These are phyloP conservation scores for Prinia subflava DNA, from an alignment of 2,113 vertebrate species.

Conservation along the genomic window DNA sequence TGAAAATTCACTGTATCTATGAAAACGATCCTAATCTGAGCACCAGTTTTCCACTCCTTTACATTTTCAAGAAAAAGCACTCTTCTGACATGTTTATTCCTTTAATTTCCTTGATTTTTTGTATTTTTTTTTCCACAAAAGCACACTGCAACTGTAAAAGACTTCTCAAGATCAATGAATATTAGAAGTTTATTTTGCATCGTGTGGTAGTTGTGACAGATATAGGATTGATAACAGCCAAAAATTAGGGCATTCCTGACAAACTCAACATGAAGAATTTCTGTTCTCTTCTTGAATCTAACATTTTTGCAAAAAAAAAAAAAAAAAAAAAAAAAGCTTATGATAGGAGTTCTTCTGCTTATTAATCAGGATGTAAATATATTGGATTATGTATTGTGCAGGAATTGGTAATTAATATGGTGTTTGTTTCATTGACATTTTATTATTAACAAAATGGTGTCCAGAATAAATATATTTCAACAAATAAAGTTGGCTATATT, in stretches of 20 bases:
- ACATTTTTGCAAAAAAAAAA: background rate
- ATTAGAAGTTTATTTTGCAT: background rate
- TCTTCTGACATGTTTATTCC: background rate
- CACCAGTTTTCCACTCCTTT: background rate
- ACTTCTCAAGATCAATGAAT: background rate
- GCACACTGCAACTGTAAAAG: background rate
- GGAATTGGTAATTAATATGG: background rate
- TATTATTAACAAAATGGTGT: background rate
- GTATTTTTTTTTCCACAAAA: background rate
- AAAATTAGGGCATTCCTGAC: background rate
- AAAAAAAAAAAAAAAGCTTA: background rate
- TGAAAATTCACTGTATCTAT: background rate
- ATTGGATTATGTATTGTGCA: background rate
- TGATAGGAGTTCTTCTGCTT: background rate
- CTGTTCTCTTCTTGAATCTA: background rate
- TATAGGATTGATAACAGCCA: background rate
- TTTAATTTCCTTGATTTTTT: background rate
- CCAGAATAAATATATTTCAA: background rate
- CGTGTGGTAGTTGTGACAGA: background rate
- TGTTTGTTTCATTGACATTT: background rate
- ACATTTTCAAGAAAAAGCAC: background rate
- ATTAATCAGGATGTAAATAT: background rate
- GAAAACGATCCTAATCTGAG: background rate
- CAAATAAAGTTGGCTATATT: background rate
- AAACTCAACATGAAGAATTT: background rate